Conservation (phyloP, 2,888 invertebrate genomes). For the Diarsia rubi region DNA sequence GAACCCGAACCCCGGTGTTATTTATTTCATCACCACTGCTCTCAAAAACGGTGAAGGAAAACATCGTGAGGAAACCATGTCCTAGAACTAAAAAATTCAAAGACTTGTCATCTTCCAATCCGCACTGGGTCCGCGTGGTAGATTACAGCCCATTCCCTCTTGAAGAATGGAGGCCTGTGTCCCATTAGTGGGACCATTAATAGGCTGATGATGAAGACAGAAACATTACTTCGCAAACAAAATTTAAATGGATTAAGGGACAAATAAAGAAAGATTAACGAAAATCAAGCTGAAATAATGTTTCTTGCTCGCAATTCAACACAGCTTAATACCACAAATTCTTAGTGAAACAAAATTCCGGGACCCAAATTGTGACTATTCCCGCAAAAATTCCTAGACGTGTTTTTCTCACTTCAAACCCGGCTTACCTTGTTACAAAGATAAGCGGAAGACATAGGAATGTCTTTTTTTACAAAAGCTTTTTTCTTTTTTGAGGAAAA, state of each 20-base stretch:
- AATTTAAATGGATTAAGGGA: constrained; percentile 16
- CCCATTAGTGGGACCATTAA: too few species aligned
- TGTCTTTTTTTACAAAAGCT: constrained; percentile 34
- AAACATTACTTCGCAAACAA: constrained; percentile 1
- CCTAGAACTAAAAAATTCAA: too few species aligned
- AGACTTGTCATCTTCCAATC: too few species aligned
- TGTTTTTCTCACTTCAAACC: constrained; percentile 42
- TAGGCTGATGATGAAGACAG: too few species aligned
- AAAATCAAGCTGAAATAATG: constrained; percentile 17
- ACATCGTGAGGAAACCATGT: too few species aligned
- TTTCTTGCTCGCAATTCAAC: constrained; percentile 22
- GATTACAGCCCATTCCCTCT: too few species aligned
- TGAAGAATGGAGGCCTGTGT: too few species aligned
- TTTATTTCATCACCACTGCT: too few species aligned
- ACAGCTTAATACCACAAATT: constrained; percentile 6
- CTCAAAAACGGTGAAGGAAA: too few species aligned
- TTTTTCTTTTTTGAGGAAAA: constrained; percentile 50
- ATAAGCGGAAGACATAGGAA: constrained; percentile 55
- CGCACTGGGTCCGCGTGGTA: too few species aligned
- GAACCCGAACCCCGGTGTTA: too few species aligned
- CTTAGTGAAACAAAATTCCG: constrained; percentile 41
- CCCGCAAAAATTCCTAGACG: constrained; percentile 33
- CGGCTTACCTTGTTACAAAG: constrained; percentile 54
- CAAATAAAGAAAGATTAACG: constrained; percentile 1
- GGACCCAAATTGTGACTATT: constrained; percentile 31